These are phyloP conservation scores for Apodemus speciosus DNA, from an alignment of 2,113 vertebrate genomes.

Conservation along the genomic window DNA sequence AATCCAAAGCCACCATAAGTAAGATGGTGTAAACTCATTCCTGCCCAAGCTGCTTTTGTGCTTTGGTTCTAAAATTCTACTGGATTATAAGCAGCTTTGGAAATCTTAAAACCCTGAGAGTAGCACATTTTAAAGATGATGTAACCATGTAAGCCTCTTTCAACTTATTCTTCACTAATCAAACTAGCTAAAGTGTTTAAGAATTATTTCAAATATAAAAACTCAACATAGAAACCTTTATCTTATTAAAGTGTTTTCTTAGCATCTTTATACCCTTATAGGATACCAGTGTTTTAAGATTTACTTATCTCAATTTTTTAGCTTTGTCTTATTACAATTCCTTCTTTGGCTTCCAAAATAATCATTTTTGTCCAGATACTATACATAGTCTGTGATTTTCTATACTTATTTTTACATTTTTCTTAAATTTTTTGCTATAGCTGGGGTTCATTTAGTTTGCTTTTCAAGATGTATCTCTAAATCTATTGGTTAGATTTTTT, in stretches of 20 bases:
- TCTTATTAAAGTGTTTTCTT: conserved; percentile 16
- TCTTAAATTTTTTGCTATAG: not conserved
- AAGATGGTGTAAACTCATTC: conserved; percentile 40
- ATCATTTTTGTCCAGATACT: not conserved
- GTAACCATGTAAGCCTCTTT: not conserved
- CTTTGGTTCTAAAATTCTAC: conserved; percentile 49
- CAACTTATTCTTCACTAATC: not conserved
- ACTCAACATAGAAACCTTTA: not conserved
- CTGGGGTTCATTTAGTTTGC: not conserved
- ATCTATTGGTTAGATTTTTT: not conserved
- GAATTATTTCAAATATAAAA: conserved; percentile 58
- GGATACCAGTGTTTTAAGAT: not conserved
- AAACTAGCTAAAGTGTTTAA: not conserved
- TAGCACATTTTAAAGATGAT: conserved; percentile 4
- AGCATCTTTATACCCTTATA: conserved; percentile 5
- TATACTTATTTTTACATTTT: not conserved
- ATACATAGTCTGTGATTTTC: not conserved
- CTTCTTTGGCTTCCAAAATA: not conserved
- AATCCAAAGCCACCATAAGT: conserved; percentile 28
- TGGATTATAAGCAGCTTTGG: not conserved
- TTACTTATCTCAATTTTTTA: conserved; percentile 6
- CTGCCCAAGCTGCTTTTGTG: not conserved
- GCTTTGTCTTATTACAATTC: not conserved
- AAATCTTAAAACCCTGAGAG: conserved; percentile 39
- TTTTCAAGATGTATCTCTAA: conserved; percentile 19